Conservation (phyloP, 2,113 vertebrate genomes). For the Phocoena phocoena region DNA sequence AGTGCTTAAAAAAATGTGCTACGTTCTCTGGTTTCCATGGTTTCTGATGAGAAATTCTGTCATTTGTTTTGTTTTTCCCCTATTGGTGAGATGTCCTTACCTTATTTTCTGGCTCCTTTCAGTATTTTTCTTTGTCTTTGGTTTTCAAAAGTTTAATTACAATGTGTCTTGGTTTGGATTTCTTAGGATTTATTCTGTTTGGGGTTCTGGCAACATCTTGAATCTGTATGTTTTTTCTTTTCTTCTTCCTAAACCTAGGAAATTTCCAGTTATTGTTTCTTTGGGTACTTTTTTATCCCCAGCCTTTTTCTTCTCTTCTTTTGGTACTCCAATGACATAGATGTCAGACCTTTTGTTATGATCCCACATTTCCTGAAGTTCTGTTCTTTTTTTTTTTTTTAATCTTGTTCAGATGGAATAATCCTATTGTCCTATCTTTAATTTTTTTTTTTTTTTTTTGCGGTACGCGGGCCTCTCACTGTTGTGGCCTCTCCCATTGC, state of each 20-base stretch:
- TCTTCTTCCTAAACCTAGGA: not conserved
- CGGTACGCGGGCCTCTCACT: too few relatives aligned
- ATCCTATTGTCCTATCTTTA: not conserved
- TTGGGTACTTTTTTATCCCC: not conserved
- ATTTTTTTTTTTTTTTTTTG: not conserved
- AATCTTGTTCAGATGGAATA: not conserved
- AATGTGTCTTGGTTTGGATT: not conserved
- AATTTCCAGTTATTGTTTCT: not conserved
- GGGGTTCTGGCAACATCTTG: not conserved
- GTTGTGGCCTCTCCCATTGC: too few relatives aligned
- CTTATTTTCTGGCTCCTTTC: not conserved
- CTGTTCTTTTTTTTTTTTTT: not conserved
- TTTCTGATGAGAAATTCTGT: not conserved
- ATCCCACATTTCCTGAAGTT: not conserved
- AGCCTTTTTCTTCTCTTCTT: not conserved
- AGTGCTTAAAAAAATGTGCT: not conserved
- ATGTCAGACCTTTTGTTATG: not conserved
- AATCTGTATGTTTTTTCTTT: not conserved
- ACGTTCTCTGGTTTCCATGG: not conserved
- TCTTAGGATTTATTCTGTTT: not conserved
- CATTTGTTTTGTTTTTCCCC: not conserved
- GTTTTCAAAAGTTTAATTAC: slow-evolving; percentile 14
- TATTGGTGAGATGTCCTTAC: not conserved
- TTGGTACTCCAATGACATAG: not conserved
- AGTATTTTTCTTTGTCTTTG: not conserved